These are phyloP conservation scores for Stigmatopora argus DNA, from an alignment of 2,113 vertebrate species.

Conservation along the genomic window DNA sequence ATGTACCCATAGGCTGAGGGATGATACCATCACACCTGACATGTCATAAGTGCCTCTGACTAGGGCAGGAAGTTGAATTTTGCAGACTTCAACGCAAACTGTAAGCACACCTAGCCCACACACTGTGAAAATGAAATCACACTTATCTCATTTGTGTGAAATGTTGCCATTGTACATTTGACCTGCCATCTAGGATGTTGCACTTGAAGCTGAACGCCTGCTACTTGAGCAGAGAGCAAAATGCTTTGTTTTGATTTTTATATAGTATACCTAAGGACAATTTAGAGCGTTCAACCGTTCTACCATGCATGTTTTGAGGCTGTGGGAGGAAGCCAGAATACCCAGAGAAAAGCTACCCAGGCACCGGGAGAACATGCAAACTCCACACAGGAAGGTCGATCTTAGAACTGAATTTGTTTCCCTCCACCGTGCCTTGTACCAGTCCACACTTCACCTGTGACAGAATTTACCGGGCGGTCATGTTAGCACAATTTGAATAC, in stretches of 20 bases:
- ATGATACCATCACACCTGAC: conserved; percentile 57
- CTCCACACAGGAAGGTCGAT: too few species aligned
- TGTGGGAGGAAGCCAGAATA: too few species aligned
- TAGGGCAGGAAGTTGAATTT: conserved; percentile 31
- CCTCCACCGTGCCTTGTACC: too few species aligned
- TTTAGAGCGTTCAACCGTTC: too few species aligned
- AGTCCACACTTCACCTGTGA: background rate
- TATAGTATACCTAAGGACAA: too few species aligned
- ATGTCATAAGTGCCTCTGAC: conserved; percentile 43
- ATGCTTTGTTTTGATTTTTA: background rate
- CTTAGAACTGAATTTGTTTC: too few species aligned
- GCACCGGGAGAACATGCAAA: too few species aligned
- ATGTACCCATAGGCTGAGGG: conserved; percentile 20
- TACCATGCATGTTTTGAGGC: too few species aligned
- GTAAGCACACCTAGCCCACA: conserved; percentile 21
- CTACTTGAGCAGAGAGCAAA: background rate
- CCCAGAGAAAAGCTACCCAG: too few species aligned
- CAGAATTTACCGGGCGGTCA: background rate
- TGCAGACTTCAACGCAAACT: conserved; percentile 16
- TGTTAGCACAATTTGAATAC: conserved; percentile 6
- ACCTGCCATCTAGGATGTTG: background rate
- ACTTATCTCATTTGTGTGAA: background rate
- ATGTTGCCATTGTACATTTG: conserved; percentile 12
- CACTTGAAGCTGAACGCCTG: background rate
- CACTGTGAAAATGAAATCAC: background rate